These are phyloP conservation scores for Chiloscyllium punctatum DNA, from an alignment of 2,797 vertebrate genomes.

Conservation along the genomic window DNA sequence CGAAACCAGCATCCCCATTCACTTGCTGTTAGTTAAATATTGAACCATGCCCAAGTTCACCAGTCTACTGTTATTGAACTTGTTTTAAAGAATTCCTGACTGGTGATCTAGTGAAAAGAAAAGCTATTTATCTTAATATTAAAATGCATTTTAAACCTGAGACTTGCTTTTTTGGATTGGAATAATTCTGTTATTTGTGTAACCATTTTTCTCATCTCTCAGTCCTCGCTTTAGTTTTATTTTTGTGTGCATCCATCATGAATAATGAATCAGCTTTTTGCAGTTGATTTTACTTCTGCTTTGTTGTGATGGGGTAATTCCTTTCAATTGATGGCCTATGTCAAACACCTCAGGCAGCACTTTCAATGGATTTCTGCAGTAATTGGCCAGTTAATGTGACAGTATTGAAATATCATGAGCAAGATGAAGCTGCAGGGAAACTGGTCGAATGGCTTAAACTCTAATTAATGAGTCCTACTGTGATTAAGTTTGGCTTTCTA, in stretches of 20 bases:
- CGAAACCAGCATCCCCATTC: not conserved
- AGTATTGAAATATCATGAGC: conserved; percentile 51
- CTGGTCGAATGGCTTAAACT: conserved; percentile 44
- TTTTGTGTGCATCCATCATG: not conserved
- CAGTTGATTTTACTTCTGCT: not conserved
- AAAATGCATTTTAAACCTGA: not conserved
- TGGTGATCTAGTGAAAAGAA: not conserved
- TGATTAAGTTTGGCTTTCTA: conserved; percentile 42
- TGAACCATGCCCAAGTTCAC: not conserved
- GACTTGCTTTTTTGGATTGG: not conserved
- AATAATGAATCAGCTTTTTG: not conserved
- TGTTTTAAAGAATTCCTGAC: not conserved
- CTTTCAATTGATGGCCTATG: conserved; percentile 39
- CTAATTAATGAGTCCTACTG: conserved; percentile 51
- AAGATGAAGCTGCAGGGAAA: conserved; percentile 51
- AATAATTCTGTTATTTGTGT: not conserved
- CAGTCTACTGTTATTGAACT: not conserved
- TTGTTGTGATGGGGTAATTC: conserved; percentile 15
- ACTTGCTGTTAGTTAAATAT: not conserved
- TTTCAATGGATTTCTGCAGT: conserved; percentile 51
- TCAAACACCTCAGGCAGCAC: conserved; percentile 44
- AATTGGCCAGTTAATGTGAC: conserved; percentile 50
- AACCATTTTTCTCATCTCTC: not conserved
- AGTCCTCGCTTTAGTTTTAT: not conserved
- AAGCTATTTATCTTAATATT: conserved; percentile 6